phyloP scores from a whole-genome alignment of 1,140 invertebrate species.

The Brachionus koreanus region DNA sequence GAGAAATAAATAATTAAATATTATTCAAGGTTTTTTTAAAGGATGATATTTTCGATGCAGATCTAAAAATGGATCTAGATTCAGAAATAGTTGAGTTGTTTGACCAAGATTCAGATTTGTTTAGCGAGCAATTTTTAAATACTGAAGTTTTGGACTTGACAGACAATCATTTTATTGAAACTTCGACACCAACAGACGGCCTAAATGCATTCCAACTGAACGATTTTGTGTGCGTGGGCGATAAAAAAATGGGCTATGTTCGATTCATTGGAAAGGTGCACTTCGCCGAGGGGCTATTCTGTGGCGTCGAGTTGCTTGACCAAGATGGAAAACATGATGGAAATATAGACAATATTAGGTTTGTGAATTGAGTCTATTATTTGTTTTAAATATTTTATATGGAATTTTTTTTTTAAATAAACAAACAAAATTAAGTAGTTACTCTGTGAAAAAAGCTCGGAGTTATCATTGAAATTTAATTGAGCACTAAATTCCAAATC shows the following conservation, averaged over 20 bases:
- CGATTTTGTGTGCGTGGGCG: slow-evolving; percentile 25
- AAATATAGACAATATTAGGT: slow-evolving; percentile 51
- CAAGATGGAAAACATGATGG: slow-evolving; percentile 56
- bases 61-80: neutral
- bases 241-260: slow-evolving; percentile 22
- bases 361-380: neutral
- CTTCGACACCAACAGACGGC: neutral
- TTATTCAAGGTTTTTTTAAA: neutral
- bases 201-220: neutral
- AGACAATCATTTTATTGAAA: neutral
- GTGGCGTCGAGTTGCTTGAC: slow-evolving; percentile 55
- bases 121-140: neutral
- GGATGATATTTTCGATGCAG: neutral
- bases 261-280: slow-evolving; percentile 49
- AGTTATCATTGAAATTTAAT: neutral
- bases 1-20: neutral
- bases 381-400: neutral
- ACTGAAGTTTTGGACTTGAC: neutral
- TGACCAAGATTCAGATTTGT: neutral
- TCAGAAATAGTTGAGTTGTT: neutral
- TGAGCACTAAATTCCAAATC: neutral
- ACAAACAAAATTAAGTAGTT: neutral
- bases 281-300: slow-evolving; percentile 54
- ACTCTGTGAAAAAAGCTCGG: neutral
- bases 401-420: neutral